Conservation (phyloP, 2,888 invertebrate species). For the Thalpophila matura region DNA sequence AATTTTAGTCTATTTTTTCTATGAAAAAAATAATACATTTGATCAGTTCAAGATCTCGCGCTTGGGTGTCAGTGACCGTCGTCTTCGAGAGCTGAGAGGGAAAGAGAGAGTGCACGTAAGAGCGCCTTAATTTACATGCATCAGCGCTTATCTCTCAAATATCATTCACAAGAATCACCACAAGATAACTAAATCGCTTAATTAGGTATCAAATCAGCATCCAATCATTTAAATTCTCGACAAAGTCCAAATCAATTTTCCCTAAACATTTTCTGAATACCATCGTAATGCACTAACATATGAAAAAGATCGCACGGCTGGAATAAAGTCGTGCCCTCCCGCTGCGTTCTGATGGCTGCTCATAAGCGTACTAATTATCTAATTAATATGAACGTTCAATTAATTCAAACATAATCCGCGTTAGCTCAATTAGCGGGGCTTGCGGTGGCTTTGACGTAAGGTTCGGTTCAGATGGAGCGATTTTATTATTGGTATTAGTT, state of each 20-base stretch:
- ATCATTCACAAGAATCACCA: background rate
- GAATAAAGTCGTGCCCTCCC: conserved; percentile 33
- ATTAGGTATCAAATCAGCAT: conserved; percentile 26
- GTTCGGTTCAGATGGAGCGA: conserved; percentile 6
- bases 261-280: conserved; percentile 11
- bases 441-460: conserved; percentile 34
- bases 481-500: background rate
- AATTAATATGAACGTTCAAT: conserved; percentile 49
- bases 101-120: too few species aligned
- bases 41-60: too few species aligned
- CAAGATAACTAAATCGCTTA: conserved; percentile 12
- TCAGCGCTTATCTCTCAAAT: background rate
- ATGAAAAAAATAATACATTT: too few species aligned
- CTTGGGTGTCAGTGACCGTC: too few species aligned
- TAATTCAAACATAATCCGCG: conserved; percentile 54
- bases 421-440: conserved; percentile 45
- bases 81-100: too few species aligned
- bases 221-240: conserved; percentile 14
- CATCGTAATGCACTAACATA: conserved; percentile 23
- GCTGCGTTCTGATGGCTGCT: conserved; percentile 44
- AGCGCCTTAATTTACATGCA: background rate
- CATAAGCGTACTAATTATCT: conserved; percentile 44
- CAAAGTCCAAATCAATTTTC: conserved; percentile 18
- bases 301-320: conserved; percentile 18
- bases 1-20: too few species aligned